phyloP scores from a whole-genome alignment of 2,113 vertebrate genomes.

The Passer domesticus region DNA sequence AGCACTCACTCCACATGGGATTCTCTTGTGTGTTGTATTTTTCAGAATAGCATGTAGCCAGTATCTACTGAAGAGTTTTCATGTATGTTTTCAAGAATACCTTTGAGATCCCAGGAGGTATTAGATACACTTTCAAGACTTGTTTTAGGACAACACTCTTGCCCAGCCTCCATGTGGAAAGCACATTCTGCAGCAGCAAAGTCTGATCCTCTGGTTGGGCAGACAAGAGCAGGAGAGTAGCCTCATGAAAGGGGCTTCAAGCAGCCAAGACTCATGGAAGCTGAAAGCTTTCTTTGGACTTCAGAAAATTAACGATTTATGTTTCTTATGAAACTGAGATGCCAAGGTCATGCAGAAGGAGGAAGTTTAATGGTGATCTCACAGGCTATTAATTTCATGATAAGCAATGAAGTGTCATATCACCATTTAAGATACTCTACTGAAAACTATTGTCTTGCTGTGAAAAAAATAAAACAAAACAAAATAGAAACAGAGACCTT shows the following conservation, averaged over 20 bases:
- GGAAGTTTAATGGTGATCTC: background rate
- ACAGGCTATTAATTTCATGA: background rate
- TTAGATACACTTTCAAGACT: background rate
- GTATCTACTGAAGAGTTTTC: background rate
- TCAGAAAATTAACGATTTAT: background rate
- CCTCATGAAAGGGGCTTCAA: background rate
- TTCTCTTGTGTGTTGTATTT: background rate
- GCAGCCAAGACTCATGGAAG: background rate
- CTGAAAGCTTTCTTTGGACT: background rate
- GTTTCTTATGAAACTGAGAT: background rate
- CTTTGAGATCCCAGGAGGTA: background rate
- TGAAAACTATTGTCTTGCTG: background rate
- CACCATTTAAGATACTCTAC: background rate
- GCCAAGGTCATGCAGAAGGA: background rate
- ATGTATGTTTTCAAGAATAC: background rate
- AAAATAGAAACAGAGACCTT: accelerated
- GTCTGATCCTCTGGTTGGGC: background rate
- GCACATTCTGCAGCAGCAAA: background rate
- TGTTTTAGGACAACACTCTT: background rate
- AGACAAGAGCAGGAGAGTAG: background rate
- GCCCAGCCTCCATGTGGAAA: background rate
- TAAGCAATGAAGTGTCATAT: background rate
- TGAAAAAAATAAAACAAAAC: background rate
- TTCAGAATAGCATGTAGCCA: background rate
- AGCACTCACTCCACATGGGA: background rate